These are phyloP conservation scores for Formica selysi DNA, from an alignment of 1,140 invertebrate species.

Conservation along the genomic window DNA sequence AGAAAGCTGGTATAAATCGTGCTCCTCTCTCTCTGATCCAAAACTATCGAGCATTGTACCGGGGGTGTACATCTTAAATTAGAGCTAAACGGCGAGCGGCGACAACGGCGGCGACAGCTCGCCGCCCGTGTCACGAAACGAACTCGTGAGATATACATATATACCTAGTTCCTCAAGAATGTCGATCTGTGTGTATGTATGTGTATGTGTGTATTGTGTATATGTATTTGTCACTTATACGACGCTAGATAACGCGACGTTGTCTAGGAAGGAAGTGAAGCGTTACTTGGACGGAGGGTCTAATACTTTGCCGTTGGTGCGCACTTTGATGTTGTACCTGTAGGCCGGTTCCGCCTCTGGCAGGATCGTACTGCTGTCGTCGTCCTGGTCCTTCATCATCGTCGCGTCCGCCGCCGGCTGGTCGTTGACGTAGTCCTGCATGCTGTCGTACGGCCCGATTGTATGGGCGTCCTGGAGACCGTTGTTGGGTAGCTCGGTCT, in stretches of 20 bases:
- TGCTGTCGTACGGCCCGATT: constrained; percentile 83
- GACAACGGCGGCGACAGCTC: constrained; percentile 25
- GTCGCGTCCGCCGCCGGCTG: constrained; percentile 75
- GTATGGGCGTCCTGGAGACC: constrained; percentile 80
- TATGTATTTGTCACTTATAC: constrained; percentile 56
- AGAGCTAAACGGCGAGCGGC: constrained; percentile 51
- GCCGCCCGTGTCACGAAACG: constrained; percentile 17
- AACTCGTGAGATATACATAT: constrained; percentile 50
- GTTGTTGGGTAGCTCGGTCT: constrained; percentile 78
- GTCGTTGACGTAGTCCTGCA: constrained; percentile 81
- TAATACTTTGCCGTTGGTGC: constrained; percentile 86
- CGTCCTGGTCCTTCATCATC: constrained; percentile 81
- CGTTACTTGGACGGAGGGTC: constrained; percentile 85
- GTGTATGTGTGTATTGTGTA: too few relatives aligned
- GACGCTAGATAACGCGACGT: constrained; percentile 70
- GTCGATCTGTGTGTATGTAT: constrained; percentile 26
- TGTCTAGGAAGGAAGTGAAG: constrained; percentile 73
- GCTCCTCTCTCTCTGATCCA: constrained; percentile 10
- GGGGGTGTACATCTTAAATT: constrained; percentile 39
- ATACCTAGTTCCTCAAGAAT: constrained; percentile 64
- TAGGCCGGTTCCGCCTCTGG: constrained; percentile 84
- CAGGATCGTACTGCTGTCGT: constrained; percentile 84
- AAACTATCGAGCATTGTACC: constrained; percentile 54
- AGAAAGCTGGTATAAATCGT: constrained; percentile 40
- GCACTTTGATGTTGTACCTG: constrained; percentile 85